Conservation (phyloP, 2,113 vertebrate genomes). For the Setophaga coronata region DNA sequence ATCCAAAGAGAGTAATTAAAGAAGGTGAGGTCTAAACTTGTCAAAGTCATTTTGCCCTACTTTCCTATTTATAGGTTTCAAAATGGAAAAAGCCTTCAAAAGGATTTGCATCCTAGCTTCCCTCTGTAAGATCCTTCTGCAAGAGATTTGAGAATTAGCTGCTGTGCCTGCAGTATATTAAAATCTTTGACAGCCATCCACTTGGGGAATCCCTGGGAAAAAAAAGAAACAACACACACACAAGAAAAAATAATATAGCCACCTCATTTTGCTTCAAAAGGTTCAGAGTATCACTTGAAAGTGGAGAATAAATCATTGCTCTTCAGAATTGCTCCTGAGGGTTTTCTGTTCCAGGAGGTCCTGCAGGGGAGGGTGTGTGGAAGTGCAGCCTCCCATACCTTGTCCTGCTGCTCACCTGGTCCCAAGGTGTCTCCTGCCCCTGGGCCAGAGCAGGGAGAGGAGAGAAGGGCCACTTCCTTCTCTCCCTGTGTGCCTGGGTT, state of each 20-base stretch:
- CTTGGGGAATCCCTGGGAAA: slow-evolving; percentile 66
- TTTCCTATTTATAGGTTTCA: slow-evolving; percentile 66
- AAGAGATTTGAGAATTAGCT: slow-evolving; percentile 69
- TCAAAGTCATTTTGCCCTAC: slow-evolving; percentile 68
- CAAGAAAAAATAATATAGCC: not conserved
- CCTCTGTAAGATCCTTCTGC: slow-evolving; percentile 65
- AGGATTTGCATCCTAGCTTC: slow-evolving; percentile 65
- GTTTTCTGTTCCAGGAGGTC: not conserved
- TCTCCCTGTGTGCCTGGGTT: not conserved
- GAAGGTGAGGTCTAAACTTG: slow-evolving; percentile 63
- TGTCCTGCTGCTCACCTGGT: not conserved
- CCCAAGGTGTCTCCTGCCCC: not conserved
- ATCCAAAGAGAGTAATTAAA: slow-evolving; percentile 69
- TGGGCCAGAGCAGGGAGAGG: not conserved
- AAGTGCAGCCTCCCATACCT: not conserved
- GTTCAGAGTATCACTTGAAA: slow-evolving; percentile 57
- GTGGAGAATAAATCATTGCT: not conserved
- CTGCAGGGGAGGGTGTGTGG: not conserved
- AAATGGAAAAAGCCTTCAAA: slow-evolving; percentile 65
- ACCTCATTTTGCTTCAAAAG: slow-evolving; percentile 63
- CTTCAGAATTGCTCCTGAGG: slow-evolving; percentile 3
- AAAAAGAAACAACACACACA: slow-evolving; percentile 32
- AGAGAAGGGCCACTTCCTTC: not conserved
- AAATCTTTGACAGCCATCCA: slow-evolving; percentile 71
- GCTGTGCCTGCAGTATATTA: slow-evolving; percentile 65